Conservation (phyloP, 92 coral and sea anemone genomes). For the Parazoanthus swiftii region DNA sequence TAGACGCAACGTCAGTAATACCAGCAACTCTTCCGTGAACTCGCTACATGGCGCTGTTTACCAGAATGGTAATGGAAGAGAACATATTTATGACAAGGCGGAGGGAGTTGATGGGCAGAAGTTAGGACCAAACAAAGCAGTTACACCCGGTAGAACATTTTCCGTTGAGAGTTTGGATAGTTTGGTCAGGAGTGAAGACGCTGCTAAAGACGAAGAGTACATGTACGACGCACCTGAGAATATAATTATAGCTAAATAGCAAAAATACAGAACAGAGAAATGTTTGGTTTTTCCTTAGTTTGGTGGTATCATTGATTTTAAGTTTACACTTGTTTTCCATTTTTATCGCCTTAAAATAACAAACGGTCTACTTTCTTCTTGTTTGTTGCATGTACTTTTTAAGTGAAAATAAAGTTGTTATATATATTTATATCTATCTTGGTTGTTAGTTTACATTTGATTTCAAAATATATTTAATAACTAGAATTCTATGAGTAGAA, state of each 20-base stretch:
- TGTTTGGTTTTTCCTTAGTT: background rate
- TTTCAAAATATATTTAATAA: too few species aligned
- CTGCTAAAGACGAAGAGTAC: background rate
- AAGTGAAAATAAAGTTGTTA: too few species aligned
- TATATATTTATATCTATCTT: too few species aligned
- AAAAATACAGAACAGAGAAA: background rate
- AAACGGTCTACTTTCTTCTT: too few species aligned
- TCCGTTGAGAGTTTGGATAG: background rate
- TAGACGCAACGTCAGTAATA: background rate
- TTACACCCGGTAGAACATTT: background rate
- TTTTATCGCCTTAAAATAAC: too few species aligned
- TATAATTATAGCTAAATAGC: background rate
- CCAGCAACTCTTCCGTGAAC: background rate
- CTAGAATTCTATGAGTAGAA: too few species aligned
- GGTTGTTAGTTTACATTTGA: too few species aligned
- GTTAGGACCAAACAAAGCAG: background rate
- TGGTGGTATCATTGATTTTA: background rate
- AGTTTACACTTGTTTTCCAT: too few species aligned
- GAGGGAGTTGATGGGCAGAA: background rate
- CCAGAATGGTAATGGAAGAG: background rate
- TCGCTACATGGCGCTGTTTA: background rate
- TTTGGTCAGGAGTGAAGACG: background rate
- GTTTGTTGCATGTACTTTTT: too few species aligned
- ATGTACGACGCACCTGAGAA: constrained; percentile 5
- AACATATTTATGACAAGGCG: background rate